These are phyloP conservation scores for Crotophaga sulcirostris DNA, from an alignment of 2,113 vertebrate species.

Conservation along the genomic window DNA sequence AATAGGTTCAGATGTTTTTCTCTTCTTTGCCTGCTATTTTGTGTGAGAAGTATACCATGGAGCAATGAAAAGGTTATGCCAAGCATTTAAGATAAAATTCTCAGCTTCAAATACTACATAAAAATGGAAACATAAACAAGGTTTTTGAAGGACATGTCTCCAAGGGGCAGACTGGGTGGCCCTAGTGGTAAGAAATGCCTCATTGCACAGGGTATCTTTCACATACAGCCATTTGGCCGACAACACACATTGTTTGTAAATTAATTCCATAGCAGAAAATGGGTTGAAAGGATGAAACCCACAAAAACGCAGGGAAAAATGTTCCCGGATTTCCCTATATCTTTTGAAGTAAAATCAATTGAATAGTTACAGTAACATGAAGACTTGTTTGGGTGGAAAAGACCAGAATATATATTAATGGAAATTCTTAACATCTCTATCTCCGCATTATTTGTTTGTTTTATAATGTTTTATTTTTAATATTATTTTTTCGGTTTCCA, in stretches of 20 bases:
- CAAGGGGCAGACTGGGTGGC: slow-evolving; percentile 39
- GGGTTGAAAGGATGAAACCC: slow-evolving; percentile 53
- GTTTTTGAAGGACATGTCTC: slow-evolving; percentile 23
- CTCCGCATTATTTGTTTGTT: neutral
- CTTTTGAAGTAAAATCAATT: slow-evolving; percentile 55
- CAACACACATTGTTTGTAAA: slow-evolving; percentile 63
- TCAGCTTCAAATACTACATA: slow-evolving; percentile 29
- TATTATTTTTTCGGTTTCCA: neutral
- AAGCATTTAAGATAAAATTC: slow-evolving; percentile 42
- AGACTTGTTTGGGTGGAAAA: slow-evolving; percentile 14
- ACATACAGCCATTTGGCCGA: slow-evolving; percentile 41
- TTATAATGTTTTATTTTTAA: neutral
- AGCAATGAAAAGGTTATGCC: slow-evolving; percentile 36
- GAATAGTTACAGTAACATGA: slow-evolving; percentile 6
- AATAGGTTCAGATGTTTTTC: neutral
- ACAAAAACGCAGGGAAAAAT: slow-evolving; percentile 36
- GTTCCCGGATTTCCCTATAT: slow-evolving; percentile 23
- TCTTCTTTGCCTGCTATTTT: neutral
- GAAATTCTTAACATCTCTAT: neutral
- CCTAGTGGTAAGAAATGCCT: slow-evolving; percentile 5
- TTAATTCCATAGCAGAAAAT: slow-evolving; percentile 51
- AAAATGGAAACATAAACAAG: slow-evolving; percentile 34
- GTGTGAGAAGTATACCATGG: neutral
- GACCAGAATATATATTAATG: neutral
- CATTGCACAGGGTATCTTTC: slow-evolving; percentile 41